Evolutionary conservation across 2,888 invertebrate species (phyloP).

Genomic region (Drosophila heteroneura): DNA sequence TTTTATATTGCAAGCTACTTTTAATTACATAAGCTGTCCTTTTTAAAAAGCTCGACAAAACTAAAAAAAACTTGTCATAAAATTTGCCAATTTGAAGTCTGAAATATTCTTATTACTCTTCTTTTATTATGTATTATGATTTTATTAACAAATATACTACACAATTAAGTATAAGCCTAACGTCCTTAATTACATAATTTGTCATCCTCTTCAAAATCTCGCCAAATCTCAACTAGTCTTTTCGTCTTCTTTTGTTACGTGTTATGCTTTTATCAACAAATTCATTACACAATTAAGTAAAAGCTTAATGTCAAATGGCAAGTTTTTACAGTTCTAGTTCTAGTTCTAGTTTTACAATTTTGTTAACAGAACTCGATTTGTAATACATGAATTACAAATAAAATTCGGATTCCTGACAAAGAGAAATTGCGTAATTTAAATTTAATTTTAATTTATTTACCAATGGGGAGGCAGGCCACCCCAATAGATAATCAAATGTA

Average conservation of each 20-base stretch:
- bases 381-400: background rate
- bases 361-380: background rate
- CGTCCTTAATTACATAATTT: background rate
- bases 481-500: constrained; percentile 12
- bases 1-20: background rate
- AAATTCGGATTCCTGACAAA: background rate
- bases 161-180: background rate
- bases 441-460: constrained; percentile 5
- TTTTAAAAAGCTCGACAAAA: background rate
- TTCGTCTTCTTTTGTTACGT: background rate
- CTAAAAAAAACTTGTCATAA: background rate
- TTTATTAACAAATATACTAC: background rate
- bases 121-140: background rate
- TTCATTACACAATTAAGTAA: background rate
- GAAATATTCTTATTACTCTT: background rate
- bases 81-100: background rate
- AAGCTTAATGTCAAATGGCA: background rate
- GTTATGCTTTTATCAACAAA: background rate
- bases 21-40: background rate
- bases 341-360: background rate
- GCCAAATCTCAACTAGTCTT: background rate
- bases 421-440: background rate
- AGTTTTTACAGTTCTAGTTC: background rate
- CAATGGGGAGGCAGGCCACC: background rate
- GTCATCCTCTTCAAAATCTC: background rate